Evolutionary conservation across 2,797 vertebrate species (phyloP).

Genomic region (Tiaroga cobitis): DNA sequence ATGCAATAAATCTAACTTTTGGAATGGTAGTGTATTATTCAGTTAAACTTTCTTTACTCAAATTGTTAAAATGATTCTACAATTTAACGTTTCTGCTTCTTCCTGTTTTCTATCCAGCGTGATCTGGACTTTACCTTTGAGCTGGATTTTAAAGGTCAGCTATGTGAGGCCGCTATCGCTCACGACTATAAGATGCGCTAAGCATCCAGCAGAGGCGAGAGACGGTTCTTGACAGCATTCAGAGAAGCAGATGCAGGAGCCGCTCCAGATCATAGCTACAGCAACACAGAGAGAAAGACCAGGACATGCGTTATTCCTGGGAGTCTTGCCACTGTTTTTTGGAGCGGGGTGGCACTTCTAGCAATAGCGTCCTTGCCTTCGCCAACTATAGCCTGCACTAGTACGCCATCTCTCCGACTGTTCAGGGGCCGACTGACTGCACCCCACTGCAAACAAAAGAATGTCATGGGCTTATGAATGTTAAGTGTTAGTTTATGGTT

Average conservation of each 20-base stretch:
- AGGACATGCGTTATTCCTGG: conserved; percentile 44
- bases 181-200: conserved; percentile 99
- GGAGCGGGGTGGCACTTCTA: conserved; percentile 43
- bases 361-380: conserved; percentile 54
- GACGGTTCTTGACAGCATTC: conserved; percentile 11
- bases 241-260: conserved; percentile 26
- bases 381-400: conserved; percentile 46
- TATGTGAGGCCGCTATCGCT: conserved; percentile 93
- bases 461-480: conserved; percentile 67
- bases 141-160: conserved; percentile 98
- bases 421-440: conserved; percentile 72
- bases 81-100: not conserved
- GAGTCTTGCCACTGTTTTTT: conserved; percentile 27
- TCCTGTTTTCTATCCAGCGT: conserved; percentile 76
- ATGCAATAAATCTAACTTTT: not conserved
- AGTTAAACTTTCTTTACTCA: not conserved
- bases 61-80: not conserved
- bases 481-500: conserved; percentile 58
- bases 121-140: conserved; percentile 98
- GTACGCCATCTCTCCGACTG: conserved; percentile 63
- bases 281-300: conserved; percentile 5
- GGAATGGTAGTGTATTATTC: not conserved
- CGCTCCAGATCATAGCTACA: conserved; percentile 13
- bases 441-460: conserved; percentile 62
- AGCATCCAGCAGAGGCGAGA: conserved; percentile 53